Conservation (phyloP, 2,888 invertebrate species). For the Alentia gelatinosa region DNA sequence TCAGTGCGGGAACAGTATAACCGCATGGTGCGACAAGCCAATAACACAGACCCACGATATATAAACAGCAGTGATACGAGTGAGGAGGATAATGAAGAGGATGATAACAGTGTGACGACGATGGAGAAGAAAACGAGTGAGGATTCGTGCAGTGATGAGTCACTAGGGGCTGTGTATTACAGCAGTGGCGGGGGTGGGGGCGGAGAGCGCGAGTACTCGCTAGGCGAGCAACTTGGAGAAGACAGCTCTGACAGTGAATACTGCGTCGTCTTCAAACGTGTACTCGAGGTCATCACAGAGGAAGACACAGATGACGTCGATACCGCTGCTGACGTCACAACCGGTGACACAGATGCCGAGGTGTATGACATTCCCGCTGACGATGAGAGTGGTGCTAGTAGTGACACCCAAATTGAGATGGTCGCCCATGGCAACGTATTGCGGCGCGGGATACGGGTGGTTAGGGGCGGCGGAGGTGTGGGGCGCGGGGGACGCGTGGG, state of each 20-base stretch:
- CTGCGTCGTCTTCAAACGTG: constrained; percentile 23
- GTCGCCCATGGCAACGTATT: constrained; percentile 2
- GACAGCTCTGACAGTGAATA: constrained; percentile 55
- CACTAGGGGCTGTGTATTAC: neutral
- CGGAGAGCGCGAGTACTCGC: constrained; percentile 21
- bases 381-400: constrained; percentile 13
- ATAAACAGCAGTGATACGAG: neutral
- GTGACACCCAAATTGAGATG: neutral
- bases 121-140: neutral
- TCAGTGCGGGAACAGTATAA: neutral
- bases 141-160: constrained; percentile 6
- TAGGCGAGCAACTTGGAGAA: neutral
- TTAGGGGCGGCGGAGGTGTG: neutral
- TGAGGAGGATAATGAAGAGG: neutral
- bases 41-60: neutral
- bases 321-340: neutral
- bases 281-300: constrained; percentile 49
- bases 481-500: neutral
- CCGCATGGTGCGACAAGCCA: neutral
- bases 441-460: no score
- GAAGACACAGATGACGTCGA: constrained; percentile 48
- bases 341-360: neutral
- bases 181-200: neutral
- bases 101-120: neutral
- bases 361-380: constrained; percentile 41